phyloP scores from a whole-genome alignment of 2,797 vertebrate genomes.

The Chiroxiphia lanceolata region DNA sequence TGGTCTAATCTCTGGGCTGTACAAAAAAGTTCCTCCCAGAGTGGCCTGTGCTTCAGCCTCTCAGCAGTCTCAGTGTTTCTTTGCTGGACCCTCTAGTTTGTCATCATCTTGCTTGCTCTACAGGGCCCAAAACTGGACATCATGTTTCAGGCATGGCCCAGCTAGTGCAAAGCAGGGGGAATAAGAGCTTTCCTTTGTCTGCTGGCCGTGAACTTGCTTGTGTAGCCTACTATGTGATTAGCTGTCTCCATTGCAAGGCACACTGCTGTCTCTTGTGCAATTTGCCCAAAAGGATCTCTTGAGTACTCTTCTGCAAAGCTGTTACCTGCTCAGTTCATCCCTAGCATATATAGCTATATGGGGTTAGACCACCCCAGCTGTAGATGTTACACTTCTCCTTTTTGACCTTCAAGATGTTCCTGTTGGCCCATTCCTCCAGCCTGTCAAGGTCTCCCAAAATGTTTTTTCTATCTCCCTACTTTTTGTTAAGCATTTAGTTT shows the following conservation, averaged over 20 bases:
- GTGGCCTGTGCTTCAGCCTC: not conserved
- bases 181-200: not conserved
- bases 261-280: not conserved
- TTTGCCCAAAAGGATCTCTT: not conserved
- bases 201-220: not conserved
- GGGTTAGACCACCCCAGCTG: not conserved
- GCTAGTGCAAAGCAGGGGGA: accelerated
- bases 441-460: not conserved
- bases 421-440: not conserved
- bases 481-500: not conserved
- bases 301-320: not conserved
- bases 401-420: not conserved
- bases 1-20: not conserved
- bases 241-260: not conserved
- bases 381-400: not conserved
- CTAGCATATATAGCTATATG: not conserved
- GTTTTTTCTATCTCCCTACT: not conserved
- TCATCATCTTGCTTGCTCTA: not conserved
- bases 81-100: not conserved
- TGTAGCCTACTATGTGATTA: not conserved
- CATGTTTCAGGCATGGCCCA: accelerated
- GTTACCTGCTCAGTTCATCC: not conserved
- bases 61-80: not conserved
- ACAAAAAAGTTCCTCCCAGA: not conserved
- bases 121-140: not conserved